phyloP scores from a whole-genome alignment of 2,888 invertebrate species.

The Drosophila mayaguana region DNA sequence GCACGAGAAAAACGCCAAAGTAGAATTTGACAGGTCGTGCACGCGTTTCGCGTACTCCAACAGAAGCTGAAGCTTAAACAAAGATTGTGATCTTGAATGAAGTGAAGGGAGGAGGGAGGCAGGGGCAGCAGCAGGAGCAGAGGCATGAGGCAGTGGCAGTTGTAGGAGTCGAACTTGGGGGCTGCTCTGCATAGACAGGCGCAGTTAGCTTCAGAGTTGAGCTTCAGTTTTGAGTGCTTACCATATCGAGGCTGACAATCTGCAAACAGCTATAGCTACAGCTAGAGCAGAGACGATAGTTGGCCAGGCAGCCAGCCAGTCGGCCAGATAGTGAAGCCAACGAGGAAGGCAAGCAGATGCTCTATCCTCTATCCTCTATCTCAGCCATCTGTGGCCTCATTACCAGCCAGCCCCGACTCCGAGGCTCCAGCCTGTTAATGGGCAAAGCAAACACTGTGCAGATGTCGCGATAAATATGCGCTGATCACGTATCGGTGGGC shows the following conservation, averaged over 20 bases:
- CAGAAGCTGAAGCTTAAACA: slow-evolving; percentile 30
- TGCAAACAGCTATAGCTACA: slow-evolving; percentile 18
- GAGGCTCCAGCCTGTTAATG: slow-evolving; percentile 50
- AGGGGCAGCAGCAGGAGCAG: background rate
- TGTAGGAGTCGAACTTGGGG: slow-evolving; percentile 26
- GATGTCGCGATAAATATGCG: slow-evolving; percentile 79
- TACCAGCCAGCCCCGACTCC: slow-evolving; percentile 37
- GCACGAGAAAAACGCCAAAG: slow-evolving; percentile 57
- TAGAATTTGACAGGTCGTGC: slow-evolving; percentile 77
- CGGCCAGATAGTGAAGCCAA: background rate
- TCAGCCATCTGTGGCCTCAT: slow-evolving; percentile 74
- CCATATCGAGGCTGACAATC: slow-evolving; percentile 69
- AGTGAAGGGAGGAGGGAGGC: slow-evolving; percentile 6
- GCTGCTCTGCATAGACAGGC: slow-evolving; percentile 71
- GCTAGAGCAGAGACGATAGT: slow-evolving; percentile 19
- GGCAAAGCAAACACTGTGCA: slow-evolving; percentile 42
- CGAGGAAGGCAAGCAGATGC: slow-evolving; percentile 48
- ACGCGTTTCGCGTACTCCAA: slow-evolving; percentile 72
- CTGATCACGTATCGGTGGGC: slow-evolving; percentile 74
- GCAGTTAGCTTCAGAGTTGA: slow-evolving; percentile 28
- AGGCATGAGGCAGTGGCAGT: background rate
- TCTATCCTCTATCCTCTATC: slow-evolving; percentile 63
- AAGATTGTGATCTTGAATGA: slow-evolving; percentile 48
- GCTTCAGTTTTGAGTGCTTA: slow-evolving; percentile 75
- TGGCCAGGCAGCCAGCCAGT: background rate